Conservation (phyloP, 1,140 invertebrate species). For the Zaprionus capensis region DNA sequence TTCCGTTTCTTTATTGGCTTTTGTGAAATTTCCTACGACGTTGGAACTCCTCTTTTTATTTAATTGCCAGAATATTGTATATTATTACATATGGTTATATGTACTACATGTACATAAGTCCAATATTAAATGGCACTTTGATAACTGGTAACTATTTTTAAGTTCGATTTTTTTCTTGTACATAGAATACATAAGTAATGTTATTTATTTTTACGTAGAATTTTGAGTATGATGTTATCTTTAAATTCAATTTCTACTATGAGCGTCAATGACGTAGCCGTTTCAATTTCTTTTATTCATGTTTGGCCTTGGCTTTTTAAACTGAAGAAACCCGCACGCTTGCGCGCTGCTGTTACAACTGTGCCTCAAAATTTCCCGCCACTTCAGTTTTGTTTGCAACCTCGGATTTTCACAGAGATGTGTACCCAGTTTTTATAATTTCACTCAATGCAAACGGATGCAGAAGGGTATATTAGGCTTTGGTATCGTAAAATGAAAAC, state of each 20-base stretch:
- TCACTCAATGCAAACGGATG: background rate
- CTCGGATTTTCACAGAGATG: constrained; percentile 53
- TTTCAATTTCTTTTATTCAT: constrained; percentile 58
- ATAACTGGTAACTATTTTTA: too few species aligned
- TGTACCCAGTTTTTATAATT: constrained; percentile 55
- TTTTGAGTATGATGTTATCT: constrained; percentile 60
- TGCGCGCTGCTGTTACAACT: constrained; percentile 78
- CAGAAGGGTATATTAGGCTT: background rate
- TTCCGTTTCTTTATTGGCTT: constrained; percentile 3
- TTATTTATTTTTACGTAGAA: background rate
- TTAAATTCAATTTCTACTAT: constrained; percentile 61
- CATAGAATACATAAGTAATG: background rate
- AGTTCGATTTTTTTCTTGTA: constrained; percentile 36
- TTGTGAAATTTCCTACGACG: too few species aligned
- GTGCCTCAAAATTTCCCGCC: constrained; percentile 80
- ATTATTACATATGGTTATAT: too few species aligned
- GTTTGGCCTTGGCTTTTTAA: constrained; percentile 42
- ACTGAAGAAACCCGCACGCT: constrained; percentile 77
- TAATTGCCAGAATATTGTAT: too few species aligned
- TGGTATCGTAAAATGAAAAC: background rate
- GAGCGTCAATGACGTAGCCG: constrained; percentile 43
- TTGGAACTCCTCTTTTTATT: too few species aligned
- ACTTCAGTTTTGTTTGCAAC: constrained; percentile 77
- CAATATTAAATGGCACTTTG: constrained; percentile 34
- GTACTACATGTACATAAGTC: constrained; percentile 2